phyloP scores from a whole-genome alignment of 2,113 vertebrate genomes.

The Rhinoderma darwinii region DNA sequence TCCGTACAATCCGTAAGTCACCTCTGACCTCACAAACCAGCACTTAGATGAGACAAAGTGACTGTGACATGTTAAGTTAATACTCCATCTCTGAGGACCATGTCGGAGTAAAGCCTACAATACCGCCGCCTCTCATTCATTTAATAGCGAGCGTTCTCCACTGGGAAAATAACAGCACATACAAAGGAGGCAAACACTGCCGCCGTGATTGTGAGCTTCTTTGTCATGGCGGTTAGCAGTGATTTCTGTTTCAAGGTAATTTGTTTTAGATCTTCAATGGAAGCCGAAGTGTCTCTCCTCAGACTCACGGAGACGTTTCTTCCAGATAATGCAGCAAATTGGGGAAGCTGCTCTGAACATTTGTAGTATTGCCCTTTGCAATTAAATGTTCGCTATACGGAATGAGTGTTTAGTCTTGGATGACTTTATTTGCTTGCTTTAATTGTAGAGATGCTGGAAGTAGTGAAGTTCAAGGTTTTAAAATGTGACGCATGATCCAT shows the following conservation, averaged over 20 bases:
- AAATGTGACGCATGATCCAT: neutral
- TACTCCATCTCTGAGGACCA: constrained; percentile 13
- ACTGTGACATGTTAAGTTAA: constrained; percentile 19
- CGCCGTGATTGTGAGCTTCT: constrained; percentile 49
- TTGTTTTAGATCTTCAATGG: constrained; percentile 65
- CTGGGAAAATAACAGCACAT: constrained; percentile 44
- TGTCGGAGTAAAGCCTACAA: neutral
- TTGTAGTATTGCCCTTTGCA: constrained; percentile 60
- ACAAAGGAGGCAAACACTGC: constrained; percentile 1
- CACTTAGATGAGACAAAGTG: constrained; percentile 22
- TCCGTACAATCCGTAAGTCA: neutral
- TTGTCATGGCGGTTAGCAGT: constrained; percentile 62
- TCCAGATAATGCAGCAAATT: constrained; percentile 65
- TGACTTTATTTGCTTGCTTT: neutral
- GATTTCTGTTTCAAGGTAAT: constrained; percentile 63
- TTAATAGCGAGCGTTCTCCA: neutral
- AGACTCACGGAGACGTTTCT: constrained; percentile 65
- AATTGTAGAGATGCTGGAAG: neutral
- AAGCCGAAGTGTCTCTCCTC: constrained; percentile 52
- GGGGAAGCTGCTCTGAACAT: constrained; percentile 61
- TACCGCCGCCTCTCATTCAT: constrained; percentile 44
- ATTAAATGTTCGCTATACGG: constrained; percentile 62
- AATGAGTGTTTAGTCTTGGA: constrained; percentile 10
- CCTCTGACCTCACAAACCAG: constrained; percentile 9
- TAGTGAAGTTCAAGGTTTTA: neutral